Conservation (phyloP, 2,797 vertebrate species). For the Orientallactaga sibirica region DNA sequence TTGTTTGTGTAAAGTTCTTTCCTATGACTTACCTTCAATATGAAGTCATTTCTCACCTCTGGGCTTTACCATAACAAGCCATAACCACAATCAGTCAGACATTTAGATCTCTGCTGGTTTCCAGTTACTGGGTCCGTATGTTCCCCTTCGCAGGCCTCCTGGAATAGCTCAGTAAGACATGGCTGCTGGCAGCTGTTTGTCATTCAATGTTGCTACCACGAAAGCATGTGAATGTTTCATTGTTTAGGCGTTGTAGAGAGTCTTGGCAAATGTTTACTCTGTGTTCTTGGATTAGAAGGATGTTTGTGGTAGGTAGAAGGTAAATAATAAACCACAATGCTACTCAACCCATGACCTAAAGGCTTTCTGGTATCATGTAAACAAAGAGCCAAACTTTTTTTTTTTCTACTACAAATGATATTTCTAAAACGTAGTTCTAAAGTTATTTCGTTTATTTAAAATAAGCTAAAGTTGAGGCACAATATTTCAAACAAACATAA, state of each 20-base stretch:
- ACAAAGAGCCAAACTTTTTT: slow-evolving; percentile 72
- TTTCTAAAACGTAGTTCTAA: slow-evolving; percentile 63
- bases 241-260: slow-evolving; percentile 79
- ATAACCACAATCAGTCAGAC: slow-evolving; percentile 60
- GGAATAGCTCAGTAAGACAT: slow-evolving; percentile 67
- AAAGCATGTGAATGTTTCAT: slow-evolving; percentile 79
- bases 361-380: slow-evolving; percentile 79
- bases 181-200: slow-evolving; percentile 78
- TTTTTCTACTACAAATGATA: slow-evolving; percentile 72
- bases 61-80: slow-evolving; percentile 47
- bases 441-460: slow-evolving; percentile 73
- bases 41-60: slow-evolving; percentile 68
- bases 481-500: slow-evolving; percentile 56
- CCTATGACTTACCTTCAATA: slow-evolving; percentile 21
- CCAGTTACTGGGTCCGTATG: slow-evolving; percentile 67
- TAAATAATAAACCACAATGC: slow-evolving; percentile 82
- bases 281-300: slow-evolving; percentile 77
- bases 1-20: slow-evolving; percentile 41
- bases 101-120: slow-evolving; percentile 66
- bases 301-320: slow-evolving; percentile 79
- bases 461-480: slow-evolving; percentile 59
- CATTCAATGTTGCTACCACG: slow-evolving; percentile 77
- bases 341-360: slow-evolving; percentile 78
- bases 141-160: slow-evolving; percentile 63
- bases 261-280: slow-evolving; percentile 81